Evolutionary conservation across 2,797 vertebrate species (phyloP).

Genomic region (Sylvia borin): DNA sequence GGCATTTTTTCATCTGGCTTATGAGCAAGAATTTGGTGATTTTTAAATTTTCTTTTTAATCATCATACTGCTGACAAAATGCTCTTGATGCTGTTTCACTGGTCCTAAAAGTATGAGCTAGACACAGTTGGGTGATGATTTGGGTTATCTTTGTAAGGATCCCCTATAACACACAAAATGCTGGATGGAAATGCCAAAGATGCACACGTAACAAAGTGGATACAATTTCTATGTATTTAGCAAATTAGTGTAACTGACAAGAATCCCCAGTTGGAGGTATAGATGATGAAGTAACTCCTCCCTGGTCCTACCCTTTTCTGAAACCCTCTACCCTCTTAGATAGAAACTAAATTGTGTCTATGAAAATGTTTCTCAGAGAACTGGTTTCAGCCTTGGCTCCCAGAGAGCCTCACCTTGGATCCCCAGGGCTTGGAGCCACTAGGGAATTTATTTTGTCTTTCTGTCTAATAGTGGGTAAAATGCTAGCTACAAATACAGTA

Average conservation of each 20-base stretch:
- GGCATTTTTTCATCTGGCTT: neutral
- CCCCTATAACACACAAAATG: neutral
- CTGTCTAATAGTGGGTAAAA: neutral
- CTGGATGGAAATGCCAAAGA: neutral
- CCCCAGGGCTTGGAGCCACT: neutral
- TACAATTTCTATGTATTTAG: neutral
- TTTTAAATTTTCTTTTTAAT: neutral
- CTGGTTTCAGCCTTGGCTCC: neutral
- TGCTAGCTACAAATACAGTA: accelerated
- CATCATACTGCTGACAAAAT: neutral
- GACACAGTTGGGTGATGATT: neutral
- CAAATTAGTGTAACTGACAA: neutral
- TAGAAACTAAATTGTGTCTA: neutral
- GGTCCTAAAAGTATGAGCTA: neutral
- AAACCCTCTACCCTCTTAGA: neutral
- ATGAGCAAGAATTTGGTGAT: neutral
- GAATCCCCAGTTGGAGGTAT: neutral
- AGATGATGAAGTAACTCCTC: neutral
- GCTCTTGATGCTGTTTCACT: neutral
- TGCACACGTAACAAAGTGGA: accelerated
- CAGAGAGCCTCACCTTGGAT: neutral
- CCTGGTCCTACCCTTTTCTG: neutral
- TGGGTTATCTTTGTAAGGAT: neutral
- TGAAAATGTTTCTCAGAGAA: neutral
- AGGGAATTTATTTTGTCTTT: neutral